These are phyloP conservation scores for Margarornis squamiger DNA, from an alignment of 2,797 vertebrate genomes.

Conservation along the genomic window DNA sequence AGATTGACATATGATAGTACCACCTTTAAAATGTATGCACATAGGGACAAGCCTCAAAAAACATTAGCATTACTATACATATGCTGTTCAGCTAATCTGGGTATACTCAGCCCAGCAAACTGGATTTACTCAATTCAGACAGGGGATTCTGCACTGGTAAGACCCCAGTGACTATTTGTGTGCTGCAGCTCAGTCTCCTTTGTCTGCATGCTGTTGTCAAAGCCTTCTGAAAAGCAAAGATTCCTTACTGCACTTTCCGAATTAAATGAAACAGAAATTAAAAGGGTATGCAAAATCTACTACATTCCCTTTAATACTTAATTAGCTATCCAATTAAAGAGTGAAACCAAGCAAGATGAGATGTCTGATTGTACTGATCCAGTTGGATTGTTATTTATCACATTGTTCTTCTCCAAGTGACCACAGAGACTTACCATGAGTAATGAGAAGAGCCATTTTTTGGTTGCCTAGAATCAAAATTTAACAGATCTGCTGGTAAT, in stretches of 20 bases:
- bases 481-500: constrained; percentile 27
- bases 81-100: background rate
- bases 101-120: background rate
- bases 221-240: background rate
- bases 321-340: constrained; percentile 6
- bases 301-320: background rate
- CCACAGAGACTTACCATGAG: background rate
- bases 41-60: background rate
- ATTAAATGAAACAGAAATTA: background rate
- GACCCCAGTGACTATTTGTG: background rate
- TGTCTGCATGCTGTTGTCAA: background rate
- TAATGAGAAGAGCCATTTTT: background rate
- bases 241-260: background rate
- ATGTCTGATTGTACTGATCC: background rate
- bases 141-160: background rate
- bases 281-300: background rate
- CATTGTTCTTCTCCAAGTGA: background rate
- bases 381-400: constrained; percentile 10
- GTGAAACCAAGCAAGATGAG: constrained; percentile 2
- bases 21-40: background rate
- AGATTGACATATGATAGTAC: background rate
- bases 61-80: background rate
- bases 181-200: background rate
- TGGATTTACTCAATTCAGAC: background rate
- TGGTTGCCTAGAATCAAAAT: background rate